Evolutionary conservation across 2,888 invertebrate species (phyloP).

Genomic region (Melanophora roralis): DNA sequence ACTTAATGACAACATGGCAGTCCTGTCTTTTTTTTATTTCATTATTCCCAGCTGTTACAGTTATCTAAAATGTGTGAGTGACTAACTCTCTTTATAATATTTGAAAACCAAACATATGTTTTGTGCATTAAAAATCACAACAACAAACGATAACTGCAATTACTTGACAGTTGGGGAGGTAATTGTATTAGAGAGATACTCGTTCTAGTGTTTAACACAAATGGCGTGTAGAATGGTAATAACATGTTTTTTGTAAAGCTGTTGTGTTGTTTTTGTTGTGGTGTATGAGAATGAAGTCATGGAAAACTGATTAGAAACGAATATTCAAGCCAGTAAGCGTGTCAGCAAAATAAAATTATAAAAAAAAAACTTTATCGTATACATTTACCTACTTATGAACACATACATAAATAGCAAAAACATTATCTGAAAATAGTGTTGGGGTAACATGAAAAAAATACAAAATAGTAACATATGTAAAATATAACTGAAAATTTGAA

Average conservation of each 20-base stretch:
- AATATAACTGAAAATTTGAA: conserved; percentile 54
- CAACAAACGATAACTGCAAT: conserved; percentile 32
- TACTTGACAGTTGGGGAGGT: conserved; percentile 45
- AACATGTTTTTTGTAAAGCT: conserved; percentile 10
- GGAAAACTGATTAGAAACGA: conserved; percentile 50
- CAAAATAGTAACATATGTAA: conserved; percentile 42
- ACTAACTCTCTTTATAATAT: neutral
- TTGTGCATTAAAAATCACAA: conserved; percentile 8
- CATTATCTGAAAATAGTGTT: conserved; percentile 8
- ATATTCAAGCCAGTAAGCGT: conserved; percentile 56
- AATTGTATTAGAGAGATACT: conserved; percentile 9
- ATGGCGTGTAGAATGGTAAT: conserved; percentile 41
- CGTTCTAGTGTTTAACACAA: neutral
- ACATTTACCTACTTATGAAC: no score
- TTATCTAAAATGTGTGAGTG: neutral
- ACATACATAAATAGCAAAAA: conserved; percentile 18
- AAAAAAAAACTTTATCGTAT: conserved; percentile 7
- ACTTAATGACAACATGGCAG: conserved; percentile 38
- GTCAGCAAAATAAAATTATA: conserved; percentile 53
- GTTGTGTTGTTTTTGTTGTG: neutral
- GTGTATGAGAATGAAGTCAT: conserved; percentile 60
- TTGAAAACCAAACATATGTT: conserved; percentile 31
- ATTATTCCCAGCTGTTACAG: conserved; percentile 50
- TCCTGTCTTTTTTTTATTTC: conserved; percentile 21
- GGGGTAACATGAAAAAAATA: neutral